Percentiles rank a stretch among this genome's conserved stretches.
Evolutionary conservation across 2,888 invertebrate species (phyloP).

Genomic region (Eupithecia subfuscata): DNA sequence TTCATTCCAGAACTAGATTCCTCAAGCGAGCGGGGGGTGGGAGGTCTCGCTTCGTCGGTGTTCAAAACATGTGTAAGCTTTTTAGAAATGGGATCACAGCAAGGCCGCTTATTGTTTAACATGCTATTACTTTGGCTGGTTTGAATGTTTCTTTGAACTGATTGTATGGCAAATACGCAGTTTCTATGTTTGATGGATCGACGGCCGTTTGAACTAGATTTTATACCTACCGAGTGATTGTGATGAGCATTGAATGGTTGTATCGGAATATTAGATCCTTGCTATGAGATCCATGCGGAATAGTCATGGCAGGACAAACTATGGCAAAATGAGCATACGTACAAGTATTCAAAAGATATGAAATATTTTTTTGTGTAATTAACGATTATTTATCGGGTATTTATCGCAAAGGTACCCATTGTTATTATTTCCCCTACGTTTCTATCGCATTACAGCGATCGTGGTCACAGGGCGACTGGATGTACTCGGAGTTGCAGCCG

Average conservation of each 20-base stretch:
- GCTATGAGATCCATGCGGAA: background rate
- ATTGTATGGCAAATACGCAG: slow-evolving; percentile 37
- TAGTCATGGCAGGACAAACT: background rate
- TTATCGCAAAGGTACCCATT: too few relatives aligned
- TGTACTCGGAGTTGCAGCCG: too few relatives aligned
- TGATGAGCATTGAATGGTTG: background rate
- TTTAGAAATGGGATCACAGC: slow-evolving; percentile 69
- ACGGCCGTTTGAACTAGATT: slow-evolving; percentile 19
- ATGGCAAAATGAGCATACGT: background rate
- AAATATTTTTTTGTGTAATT: too few relatives aligned
- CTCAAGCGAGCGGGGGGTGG: slow-evolving; percentile 41
- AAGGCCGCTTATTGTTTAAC: slow-evolving; percentile 66
- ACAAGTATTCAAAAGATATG: background rate
- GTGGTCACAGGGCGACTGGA: too few relatives aligned
- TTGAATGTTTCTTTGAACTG: slow-evolving; percentile 54
- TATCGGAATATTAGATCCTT: background rate
- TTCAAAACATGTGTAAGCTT: slow-evolving; percentile 67
- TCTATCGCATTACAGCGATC: too few relatives aligned
- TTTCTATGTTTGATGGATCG: slow-evolving; percentile 32
- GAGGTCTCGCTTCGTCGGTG: slow-evolving; percentile 50
- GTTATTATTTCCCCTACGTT: too few relatives aligned
- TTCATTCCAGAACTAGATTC: slow-evolving; percentile 32
- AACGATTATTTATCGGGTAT: too few relatives aligned
- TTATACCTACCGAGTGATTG: background rate
- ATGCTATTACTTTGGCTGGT: slow-evolving; percentile 61